phyloP scores from a whole-genome alignment of 2,888 invertebrate species.

The Dryomyza anilis region DNA sequence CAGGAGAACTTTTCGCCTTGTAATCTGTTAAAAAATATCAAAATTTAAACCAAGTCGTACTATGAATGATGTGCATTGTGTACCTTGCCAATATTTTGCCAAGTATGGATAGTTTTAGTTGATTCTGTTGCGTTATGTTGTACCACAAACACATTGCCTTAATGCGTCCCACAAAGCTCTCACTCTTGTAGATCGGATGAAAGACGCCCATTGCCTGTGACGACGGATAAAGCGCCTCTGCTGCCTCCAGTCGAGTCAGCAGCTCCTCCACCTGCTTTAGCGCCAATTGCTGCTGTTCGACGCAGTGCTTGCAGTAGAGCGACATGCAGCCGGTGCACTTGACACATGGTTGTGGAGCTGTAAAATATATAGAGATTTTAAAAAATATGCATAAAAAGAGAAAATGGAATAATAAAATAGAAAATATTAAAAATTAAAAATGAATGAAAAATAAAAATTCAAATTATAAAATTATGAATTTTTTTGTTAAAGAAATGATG shows the following conservation, averaged over 20 bases:
- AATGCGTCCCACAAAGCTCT: slow-evolving; percentile 58
- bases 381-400: not conserved
- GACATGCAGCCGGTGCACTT: slow-evolving; percentile 72
- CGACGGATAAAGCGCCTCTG: slow-evolving; percentile 83
- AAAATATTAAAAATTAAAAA: too few species aligned
- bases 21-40: too few species aligned
- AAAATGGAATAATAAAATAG: too few species aligned
- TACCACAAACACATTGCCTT: slow-evolving; percentile 89
- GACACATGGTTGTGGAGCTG: slow-evolving; percentile 46
- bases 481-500: too few species aligned
- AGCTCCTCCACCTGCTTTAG: slow-evolving; percentile 75
- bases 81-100: slow-evolving; percentile 68
- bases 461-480: not conserved
- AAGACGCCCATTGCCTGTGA: slow-evolving; percentile 77
- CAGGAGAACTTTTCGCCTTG: slow-evolving; percentile 60
- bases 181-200: slow-evolving; percentile 67
- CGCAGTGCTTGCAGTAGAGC: slow-evolving; percentile 73
- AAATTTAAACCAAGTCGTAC: not conserved
- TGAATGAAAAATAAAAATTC: too few species aligned
- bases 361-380: not conserved
- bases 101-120: slow-evolving; percentile 77
- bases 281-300: slow-evolving; percentile 75
- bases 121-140: slow-evolving; percentile 84
- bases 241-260: slow-evolving; percentile 74
- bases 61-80: too few species aligned